Base-by-base conservation (phyloP, 2,797 vertebrate species). In the Pseudocheirus occidentalis region DNA sequence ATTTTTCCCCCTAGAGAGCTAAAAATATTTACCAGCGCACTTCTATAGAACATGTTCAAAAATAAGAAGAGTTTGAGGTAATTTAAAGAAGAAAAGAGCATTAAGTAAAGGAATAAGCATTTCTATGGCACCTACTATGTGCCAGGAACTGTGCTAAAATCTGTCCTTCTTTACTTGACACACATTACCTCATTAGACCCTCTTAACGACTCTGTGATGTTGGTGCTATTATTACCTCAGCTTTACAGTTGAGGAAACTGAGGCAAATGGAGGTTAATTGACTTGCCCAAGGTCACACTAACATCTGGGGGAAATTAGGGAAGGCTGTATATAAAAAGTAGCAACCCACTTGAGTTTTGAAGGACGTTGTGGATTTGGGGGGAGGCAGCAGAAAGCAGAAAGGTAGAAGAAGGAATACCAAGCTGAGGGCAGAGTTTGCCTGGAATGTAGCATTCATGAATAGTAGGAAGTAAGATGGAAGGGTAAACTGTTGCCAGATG, bases 191-290 rank as follows among this genome's bases (percentile, higher is more conserved):
- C n/a, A 40, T 40, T 73, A 21, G 66, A 40, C 40, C 66, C 66
- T 73, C n/a, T 40, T n/a, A 21, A 73, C 40, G 40, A 40, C n/a
- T 34, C n/a, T 73, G 34, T 73, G n/a, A 73, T 40, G 18, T 40
- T 3, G 5, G n/a, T 73, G 14, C n/a, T 66, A 21, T 73, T 73
- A 40, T 73, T 73, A 24, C 5, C 56, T 90, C 53, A 40, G 5
- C 55, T 92, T 94, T 87, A 92, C 4, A 46, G 9, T 10, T 81
- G 58, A 31, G 29, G 91, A 89, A 96, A 92, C 73, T 87, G 66
- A 93, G 81, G 21, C 56, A 59, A 28, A 73, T 53, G 92, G 24
- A 94, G 13, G 2, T 34, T 46, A n/a, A 34, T 31, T 62, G 31
- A 62, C 59, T 62, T 34, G 13, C 31, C 59, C 31, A 62, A 16